Evolutionary conservation across 2,888 invertebrate species (phyloP).

Genomic region (Beris morrisii): DNA sequence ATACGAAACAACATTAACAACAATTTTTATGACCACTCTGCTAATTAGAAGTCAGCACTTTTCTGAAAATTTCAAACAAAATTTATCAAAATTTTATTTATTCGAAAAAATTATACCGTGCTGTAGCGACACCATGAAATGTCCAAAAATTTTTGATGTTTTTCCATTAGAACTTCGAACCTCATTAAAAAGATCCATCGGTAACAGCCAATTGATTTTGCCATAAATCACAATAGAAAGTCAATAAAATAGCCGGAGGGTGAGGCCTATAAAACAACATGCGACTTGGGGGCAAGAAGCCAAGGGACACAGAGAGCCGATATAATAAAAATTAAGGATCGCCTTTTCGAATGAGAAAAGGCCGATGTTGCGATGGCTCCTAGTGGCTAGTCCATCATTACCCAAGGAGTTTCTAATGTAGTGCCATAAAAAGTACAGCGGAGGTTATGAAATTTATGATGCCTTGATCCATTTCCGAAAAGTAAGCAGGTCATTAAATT

Average conservation of each 20-base stretch:
- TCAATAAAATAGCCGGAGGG: slow-evolving; percentile 25
- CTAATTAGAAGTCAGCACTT: slow-evolving; percentile 17
- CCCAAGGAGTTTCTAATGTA: too few relatives aligned
- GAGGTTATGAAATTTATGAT: too few relatives aligned
- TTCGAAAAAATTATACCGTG: too few relatives aligned
- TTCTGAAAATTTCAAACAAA: too few relatives aligned
- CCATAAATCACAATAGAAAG: slow-evolving; percentile 31
- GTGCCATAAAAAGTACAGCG: too few relatives aligned
- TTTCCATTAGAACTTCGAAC: slow-evolving; percentile 3
- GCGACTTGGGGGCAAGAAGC: neutral
- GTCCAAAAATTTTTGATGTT: neutral
- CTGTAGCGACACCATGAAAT: too few relatives aligned
- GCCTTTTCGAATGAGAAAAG: slow-evolving; percentile 38
- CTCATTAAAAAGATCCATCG: slow-evolving; percentile 30
- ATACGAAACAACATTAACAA: slow-evolving; percentile 14
- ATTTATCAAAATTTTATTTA: too few relatives aligned
- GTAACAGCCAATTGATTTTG: slow-evolving; percentile 25
- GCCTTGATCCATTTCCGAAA: too few relatives aligned
- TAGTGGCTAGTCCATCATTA: too few relatives aligned
- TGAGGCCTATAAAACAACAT: slow-evolving; percentile 13
- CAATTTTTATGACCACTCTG: slow-evolving; percentile 25
- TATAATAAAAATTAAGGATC: slow-evolving; percentile 9
- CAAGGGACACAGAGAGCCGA: neutral
- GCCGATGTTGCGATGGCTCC: slow-evolving; percentile 42
- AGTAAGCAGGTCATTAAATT: too few relatives aligned